Evolutionary conservation across 2,797 vertebrate genomes (phyloP).

Genomic region (Bradypus variegatus): DNA sequence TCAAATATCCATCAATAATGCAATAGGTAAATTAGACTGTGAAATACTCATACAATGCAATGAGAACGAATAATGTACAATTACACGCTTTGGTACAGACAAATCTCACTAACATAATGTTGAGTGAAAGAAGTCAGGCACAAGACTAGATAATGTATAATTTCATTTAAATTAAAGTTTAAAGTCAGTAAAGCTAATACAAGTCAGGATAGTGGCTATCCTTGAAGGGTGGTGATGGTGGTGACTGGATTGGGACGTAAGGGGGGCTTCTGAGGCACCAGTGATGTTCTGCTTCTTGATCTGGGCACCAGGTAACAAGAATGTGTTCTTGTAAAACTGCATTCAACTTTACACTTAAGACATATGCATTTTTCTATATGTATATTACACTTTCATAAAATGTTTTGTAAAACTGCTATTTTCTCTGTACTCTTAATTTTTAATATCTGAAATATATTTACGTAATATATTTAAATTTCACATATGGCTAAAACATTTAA

Average conservation of each 20-base stretch:
- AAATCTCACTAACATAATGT: neutral
- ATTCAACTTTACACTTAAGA: neutral
- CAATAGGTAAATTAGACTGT: neutral
- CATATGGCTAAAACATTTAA: neutral
- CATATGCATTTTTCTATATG: neutral
- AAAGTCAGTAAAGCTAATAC: neutral
- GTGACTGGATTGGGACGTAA: neutral
- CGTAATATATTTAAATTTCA: neutral
- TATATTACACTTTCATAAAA: neutral
- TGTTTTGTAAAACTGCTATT: neutral
- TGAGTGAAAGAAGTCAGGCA: neutral
- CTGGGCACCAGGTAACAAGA: neutral
- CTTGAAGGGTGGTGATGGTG: neutral
- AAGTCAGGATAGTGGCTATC: neutral
- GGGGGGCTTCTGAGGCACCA: neutral
- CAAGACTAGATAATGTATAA: neutral
- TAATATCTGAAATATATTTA: neutral
- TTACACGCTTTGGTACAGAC: neutral
- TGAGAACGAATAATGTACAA: neutral
- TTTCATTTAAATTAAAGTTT: neutral
- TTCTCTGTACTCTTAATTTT: neutral
- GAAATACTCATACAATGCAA: neutral
- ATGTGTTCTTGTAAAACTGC: neutral
- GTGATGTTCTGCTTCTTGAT: neutral
- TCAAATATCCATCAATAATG: neutral